Percentiles rank a stretch among this genome's conserved stretches.
These are phyloP conservation scores for Drosophila anomelani DNA, from an alignment of 2,888 invertebrate species.

Conservation along the genomic window DNA sequence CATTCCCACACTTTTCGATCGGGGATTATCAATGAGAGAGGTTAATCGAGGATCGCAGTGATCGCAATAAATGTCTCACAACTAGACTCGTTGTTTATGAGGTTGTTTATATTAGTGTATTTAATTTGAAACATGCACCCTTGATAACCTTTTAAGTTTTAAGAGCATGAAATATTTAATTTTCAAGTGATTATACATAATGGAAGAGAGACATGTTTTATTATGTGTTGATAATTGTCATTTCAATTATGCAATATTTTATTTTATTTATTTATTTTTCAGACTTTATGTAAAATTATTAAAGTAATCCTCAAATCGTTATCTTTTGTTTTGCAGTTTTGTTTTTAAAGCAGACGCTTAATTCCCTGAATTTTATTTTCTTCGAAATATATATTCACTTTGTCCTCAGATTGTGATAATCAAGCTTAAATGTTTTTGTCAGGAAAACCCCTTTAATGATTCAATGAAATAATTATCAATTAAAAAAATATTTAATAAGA, in stretches of 20 bases:
- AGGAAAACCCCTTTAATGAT: neutral
- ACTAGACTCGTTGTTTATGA: neutral
- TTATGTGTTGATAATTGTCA: neutral
- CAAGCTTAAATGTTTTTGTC: neutral
- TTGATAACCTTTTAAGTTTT: constrained; percentile 2
- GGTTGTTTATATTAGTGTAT: neutral
- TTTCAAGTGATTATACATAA: neutral
- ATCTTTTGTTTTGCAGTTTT: neutral
- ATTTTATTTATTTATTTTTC: neutral
- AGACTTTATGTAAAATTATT: neutral
- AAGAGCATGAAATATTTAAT: too few relatives aligned
- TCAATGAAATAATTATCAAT: neutral
- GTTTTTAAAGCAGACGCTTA: neutral
- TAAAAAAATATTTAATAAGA: neutral
- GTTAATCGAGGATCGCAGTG: neutral
- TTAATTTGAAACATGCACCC: neutral
- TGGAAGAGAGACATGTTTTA: neutral
- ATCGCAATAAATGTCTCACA: neutral
- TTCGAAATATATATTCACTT: neutral
- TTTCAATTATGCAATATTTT: neutral
- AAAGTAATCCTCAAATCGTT: neutral
- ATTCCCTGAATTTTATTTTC: neutral
- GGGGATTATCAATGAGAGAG: neutral
- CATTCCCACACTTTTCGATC: neutral
- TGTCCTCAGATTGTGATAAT: neutral